These are phyloP conservation scores for Nannoperca australis DNA, from an alignment of 2,797 vertebrate species.

Conservation along the genomic window DNA sequence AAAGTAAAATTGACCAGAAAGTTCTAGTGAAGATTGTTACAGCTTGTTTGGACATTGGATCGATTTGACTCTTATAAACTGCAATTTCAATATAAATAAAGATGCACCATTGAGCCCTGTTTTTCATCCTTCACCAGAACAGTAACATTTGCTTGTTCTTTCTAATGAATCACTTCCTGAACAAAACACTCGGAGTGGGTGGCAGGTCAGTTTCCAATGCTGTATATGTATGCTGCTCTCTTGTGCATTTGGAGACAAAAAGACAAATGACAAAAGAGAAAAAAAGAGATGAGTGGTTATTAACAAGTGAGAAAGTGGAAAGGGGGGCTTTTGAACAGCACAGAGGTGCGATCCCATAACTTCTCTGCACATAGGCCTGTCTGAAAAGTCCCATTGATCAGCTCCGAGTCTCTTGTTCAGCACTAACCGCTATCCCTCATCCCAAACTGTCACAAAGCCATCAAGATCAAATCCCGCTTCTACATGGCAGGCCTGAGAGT, in stretches of 20 bases:
- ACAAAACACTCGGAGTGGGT: background rate
- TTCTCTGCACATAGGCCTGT: conserved; percentile 86
- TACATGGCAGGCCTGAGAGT: conserved; percentile 89
- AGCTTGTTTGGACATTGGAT: background rate
- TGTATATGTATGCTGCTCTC: conserved; percentile 25
- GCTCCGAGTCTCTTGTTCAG: conserved; percentile 92
- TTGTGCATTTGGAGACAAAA: conserved; percentile 34
- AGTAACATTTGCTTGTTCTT: background rate
- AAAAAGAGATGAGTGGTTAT: conserved; percentile 59
- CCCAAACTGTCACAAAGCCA: conserved; percentile 91
- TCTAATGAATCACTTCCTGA: conserved; percentile 4
- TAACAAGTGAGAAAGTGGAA: conserved; percentile 62
- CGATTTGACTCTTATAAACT: background rate
- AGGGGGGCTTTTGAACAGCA: conserved; percentile 85
- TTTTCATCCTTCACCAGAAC: background rate
- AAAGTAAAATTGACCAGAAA: background rate
- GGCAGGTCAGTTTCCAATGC: conserved; percentile 15
- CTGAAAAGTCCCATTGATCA: conserved; percentile 89
- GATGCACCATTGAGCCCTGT: background rate
- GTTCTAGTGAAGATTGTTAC: background rate
- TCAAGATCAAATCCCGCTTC: conserved; percentile 94
- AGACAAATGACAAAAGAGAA: background rate
- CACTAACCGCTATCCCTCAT: conserved; percentile 94
- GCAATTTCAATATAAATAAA: background rate
- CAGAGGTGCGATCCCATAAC: conserved; percentile 92